Evolutionary conservation across 2,113 vertebrate genomes (phyloP).

Genomic region (Alectura lathami): DNA sequence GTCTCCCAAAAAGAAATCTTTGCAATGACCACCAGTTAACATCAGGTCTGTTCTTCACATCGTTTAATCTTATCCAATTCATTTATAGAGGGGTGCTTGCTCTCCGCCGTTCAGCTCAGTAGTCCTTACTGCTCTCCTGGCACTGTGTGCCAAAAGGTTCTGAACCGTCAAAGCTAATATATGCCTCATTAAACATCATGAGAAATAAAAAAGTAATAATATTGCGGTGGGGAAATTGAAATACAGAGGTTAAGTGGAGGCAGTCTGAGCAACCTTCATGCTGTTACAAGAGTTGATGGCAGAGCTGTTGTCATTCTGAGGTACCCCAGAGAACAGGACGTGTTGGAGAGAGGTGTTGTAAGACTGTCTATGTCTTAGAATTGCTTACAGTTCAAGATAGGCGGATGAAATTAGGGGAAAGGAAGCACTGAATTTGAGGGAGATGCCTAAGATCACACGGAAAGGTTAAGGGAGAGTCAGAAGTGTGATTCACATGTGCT

Average conservation of each 20-base stretch:
- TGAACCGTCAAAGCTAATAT: neutral
- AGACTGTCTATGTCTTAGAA: neutral
- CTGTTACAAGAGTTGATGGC: neutral
- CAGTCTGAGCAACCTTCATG: neutral
- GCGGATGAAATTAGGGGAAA: neutral
- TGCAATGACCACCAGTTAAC: neutral
- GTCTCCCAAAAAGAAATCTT: neutral
- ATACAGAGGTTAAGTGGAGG: neutral
- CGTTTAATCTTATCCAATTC: neutral
- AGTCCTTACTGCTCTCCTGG: neutral
- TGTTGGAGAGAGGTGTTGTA: neutral
- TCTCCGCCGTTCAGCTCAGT: neutral
- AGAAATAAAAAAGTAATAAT: neutral
- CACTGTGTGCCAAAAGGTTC: neutral
- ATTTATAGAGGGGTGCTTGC: neutral
- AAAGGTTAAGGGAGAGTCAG: neutral
- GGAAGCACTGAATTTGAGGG: neutral
- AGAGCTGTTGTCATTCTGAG: neutral
- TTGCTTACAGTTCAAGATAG: neutral
- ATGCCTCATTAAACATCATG: neutral
- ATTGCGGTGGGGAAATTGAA: neutral
- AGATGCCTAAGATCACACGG: neutral
- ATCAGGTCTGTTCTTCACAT: neutral
- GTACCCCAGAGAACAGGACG: neutral
- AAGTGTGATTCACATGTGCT: neutral